phyloP scores from a whole-genome alignment of 2,113 vertebrate genomes.

The Embiotoca jacksoni region DNA sequence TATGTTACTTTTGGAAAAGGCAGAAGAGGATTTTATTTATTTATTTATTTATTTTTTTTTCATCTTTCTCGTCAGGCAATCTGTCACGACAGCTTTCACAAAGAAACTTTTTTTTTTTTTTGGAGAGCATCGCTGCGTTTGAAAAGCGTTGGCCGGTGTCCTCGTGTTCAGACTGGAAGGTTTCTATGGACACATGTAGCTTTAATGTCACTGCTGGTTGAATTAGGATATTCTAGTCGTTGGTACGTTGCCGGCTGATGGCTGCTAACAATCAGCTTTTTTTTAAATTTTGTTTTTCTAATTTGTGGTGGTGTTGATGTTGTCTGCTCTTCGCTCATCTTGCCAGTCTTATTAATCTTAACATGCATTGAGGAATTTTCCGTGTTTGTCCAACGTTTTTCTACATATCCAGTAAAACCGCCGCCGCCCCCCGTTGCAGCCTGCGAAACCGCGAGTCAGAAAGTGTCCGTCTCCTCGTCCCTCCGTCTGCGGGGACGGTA shows the following conservation, averaged over 20 bases:
- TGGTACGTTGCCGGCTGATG: neutral
- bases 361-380: too few species aligned
- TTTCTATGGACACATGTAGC: constrained; percentile 3
- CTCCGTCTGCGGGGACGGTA: constrained; percentile 17
- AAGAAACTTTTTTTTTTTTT: constrained; percentile 17
- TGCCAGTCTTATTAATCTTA: too few species aligned
- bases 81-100: constrained; percentile 32
- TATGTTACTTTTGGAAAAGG: neutral
- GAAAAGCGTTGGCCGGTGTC: neutral
- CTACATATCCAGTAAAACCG: too few species aligned
- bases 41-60: neutral
- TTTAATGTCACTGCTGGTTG: neutral
- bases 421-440: neutral
- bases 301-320: too few species aligned
- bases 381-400: too few species aligned
- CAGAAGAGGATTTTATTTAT: neutral
- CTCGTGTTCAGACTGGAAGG: constrained; percentile 1
- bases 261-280: too few species aligned
- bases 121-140: neutral
- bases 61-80: neutral
- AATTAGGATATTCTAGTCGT: neutral
- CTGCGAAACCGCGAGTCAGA: constrained; percentile 43
- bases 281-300: too few species aligned
- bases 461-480: constrained; percentile 38
- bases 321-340: too few species aligned